These are phyloP conservation scores for Hafferia zeledoni DNA, from an alignment of 2,797 vertebrate genomes.

Conservation along the genomic window DNA sequence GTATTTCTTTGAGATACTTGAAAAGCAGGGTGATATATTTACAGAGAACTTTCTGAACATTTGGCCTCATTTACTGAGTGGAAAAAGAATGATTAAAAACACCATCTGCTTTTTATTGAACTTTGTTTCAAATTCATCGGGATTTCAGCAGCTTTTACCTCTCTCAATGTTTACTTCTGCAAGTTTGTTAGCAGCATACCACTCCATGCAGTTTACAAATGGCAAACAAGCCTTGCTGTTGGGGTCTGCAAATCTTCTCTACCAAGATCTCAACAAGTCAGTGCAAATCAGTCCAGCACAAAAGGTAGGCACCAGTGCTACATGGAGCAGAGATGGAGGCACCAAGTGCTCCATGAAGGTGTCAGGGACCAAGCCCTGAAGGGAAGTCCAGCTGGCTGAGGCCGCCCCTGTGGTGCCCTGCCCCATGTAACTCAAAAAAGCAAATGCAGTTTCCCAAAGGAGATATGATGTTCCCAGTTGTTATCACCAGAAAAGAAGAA, in stretches of 20 bases:
- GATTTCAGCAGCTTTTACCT: slow-evolving; percentile 19
- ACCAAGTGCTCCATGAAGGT: rapidly evolving
- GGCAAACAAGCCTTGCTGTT: neutral
- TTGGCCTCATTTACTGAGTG: neutral
- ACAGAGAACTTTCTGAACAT: slow-evolving; percentile 5
- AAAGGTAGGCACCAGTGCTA: neutral
- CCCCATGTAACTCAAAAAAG: neutral
- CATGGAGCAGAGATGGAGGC: neutral
- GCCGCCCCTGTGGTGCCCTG: neutral
- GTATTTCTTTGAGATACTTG: neutral
- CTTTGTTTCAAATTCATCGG: neutral
- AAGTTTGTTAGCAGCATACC: neutral
- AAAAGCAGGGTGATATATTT: neutral
- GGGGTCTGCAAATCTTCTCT: neutral
- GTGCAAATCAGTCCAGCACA: neutral
- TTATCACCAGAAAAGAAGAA: neutral
- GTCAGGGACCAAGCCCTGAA: neutral
- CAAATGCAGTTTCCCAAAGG: neutral
- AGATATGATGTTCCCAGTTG: neutral
- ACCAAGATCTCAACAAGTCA: neutral
- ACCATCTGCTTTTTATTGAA: slow-evolving; percentile 18
- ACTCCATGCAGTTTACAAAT: neutral
- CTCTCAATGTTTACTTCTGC: neutral
- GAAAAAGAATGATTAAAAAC: slow-evolving; percentile 8
- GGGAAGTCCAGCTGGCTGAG: neutral